These are phyloP conservation scores for Asobara japonica DNA, from an alignment of 1,140 invertebrate species.

Conservation along the genomic window DNA sequence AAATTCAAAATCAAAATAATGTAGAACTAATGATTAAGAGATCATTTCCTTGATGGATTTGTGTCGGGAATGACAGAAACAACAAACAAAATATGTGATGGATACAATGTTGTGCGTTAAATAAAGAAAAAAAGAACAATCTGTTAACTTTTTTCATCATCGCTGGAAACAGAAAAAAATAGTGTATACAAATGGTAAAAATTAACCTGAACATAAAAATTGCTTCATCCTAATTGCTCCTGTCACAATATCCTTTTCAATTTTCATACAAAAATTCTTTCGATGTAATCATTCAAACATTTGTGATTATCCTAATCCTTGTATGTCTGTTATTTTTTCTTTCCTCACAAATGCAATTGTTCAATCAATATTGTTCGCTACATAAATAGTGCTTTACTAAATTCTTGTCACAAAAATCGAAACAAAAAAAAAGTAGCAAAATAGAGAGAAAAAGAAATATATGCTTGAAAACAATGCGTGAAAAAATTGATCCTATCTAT, in stretches of 20 bases:
- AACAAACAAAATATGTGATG: slow-evolving; percentile 50
- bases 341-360: no score
- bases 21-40: slow-evolving; percentile 65
- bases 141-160: not conserved
- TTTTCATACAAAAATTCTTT: slow-evolving; percentile 32
- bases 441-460: slow-evolving; percentile 35
- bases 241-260: not conserved
- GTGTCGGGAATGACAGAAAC: slow-evolving; percentile 51
- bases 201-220: slow-evolving; percentile 6
- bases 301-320: slow-evolving; percentile 6
- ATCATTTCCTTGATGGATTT: slow-evolving; percentile 62
- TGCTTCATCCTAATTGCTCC: not conserved
- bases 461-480: not conserved
- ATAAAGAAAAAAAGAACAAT: slow-evolving; percentile 1
- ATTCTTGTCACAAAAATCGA: slow-evolving; percentile 18
- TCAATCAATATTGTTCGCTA: slow-evolving; percentile 15
- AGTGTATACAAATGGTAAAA: slow-evolving; percentile 18
- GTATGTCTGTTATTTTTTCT: slow-evolving; percentile 5
- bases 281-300: slow-evolving; percentile 32
- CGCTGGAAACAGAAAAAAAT: not conserved
- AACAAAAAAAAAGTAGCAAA: slow-evolving; percentile 28
- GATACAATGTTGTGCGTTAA: slow-evolving; percentile 35
- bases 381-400: slow-evolving; percentile 29
- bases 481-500: slow-evolving; percentile 44
- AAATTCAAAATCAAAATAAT: slow-evolving; percentile 59